Conservation (phyloP, 1,140 invertebrate genomes). For the Drosophila melanica region DNA sequence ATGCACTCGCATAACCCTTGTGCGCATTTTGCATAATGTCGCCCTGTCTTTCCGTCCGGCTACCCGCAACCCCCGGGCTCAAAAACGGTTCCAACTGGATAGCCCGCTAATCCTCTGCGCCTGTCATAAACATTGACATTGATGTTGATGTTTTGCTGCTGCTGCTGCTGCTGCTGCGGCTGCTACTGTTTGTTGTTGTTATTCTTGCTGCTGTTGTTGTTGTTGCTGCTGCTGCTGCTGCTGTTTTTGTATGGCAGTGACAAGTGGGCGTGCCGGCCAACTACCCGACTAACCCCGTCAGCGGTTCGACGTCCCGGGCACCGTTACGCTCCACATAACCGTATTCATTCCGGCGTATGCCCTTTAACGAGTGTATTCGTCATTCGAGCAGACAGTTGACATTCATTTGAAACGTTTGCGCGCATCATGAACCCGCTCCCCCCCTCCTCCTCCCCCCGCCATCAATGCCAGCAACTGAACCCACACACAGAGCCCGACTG, state of each 20-base stretch:
- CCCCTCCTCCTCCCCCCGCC: neutral
- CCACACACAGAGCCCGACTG: constrained; percentile 12
- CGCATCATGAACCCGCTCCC: constrained; percentile 42
- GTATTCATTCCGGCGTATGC: constrained; percentile 75
- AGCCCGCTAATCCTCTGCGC: constrained; percentile 76
- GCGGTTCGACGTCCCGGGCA: constrained; percentile 7
- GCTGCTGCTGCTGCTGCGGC: constrained; percentile 10
- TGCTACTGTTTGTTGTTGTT: too few species aligned
- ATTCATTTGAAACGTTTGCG: constrained; percentile 73
- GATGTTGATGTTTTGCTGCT: constrained; percentile 51
- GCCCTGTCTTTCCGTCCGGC: neutral
- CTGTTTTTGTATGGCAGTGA: constrained; percentile 59
- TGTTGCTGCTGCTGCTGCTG: constrained; percentile 37
- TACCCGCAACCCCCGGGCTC: neutral
- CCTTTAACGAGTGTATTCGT: constrained; percentile 81
- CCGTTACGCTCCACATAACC: constrained; percentile 66
- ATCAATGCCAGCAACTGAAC: neutral
- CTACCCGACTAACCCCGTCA: constrained; percentile 49
- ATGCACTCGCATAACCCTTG: neutral
- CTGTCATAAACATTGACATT: constrained; percentile 81
- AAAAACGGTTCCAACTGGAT: constrained; percentile 70
- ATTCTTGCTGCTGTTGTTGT: constrained; percentile 11
- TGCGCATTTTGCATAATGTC: constrained; percentile 43
- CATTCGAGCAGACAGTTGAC: constrained; percentile 77
- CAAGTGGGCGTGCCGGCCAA: constrained; percentile 71